Evolutionary conservation across 2,797 vertebrate genomes (phyloP).

Genomic region (Phataginus tricuspis): DNA sequence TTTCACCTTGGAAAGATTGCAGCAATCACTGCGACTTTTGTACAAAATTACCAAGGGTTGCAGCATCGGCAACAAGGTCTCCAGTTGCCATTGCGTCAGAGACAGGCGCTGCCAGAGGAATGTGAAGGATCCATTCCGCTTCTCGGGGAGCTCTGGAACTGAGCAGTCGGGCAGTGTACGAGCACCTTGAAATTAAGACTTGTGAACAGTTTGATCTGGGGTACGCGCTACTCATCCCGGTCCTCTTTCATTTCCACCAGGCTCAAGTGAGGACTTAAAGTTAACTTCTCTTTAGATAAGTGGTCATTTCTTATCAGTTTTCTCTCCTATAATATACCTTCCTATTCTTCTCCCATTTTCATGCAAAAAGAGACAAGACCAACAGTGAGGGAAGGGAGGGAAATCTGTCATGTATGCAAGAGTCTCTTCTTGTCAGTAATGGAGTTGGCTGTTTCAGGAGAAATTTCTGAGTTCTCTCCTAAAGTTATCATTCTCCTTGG

Average conservation of each 20-base stretch:
- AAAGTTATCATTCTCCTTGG: background rate
- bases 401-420: background rate
- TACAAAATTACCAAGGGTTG: slow-evolving; percentile 1
- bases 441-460: background rate
- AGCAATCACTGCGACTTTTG: slow-evolving; percentile 34
- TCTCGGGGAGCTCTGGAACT: background rate
- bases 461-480: background rate
- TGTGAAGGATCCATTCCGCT: background rate
- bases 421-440: background rate
- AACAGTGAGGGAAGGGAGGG: background rate
- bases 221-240: too few relatives aligned
- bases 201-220: background rate
- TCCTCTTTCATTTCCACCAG: background rate
- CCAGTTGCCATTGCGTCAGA: background rate
- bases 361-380: background rate
- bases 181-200: background rate
- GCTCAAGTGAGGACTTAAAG: background rate
- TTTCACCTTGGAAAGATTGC: slow-evolving; percentile 1
- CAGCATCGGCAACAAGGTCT: background rate
- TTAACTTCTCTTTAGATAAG: background rate
- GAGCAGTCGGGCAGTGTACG: background rate
- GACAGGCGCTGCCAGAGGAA: background rate
- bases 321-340: background rate
- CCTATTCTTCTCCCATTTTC: background rate
- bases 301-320: background rate